Percentiles rank a stretch among this genome's conserved stretches.
Conservation (phyloP, 2,888 invertebrate genomes). For the Andrena bicolor region DNA sequence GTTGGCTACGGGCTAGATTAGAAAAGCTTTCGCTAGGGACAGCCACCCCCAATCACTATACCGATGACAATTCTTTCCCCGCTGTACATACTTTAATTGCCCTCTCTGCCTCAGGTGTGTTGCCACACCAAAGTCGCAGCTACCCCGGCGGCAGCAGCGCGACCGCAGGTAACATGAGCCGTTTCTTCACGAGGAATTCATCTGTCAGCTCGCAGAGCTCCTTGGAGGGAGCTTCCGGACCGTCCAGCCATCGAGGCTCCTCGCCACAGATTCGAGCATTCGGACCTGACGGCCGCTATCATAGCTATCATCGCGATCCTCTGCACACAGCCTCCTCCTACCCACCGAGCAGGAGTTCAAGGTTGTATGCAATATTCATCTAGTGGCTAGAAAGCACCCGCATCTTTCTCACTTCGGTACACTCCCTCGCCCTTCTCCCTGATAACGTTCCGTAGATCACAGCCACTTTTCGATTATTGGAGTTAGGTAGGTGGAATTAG, state of each 20-base stretch:
- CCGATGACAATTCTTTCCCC: conserved; percentile 25
- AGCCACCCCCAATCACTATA: conserved; percentile 7
- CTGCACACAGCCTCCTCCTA: conserved; percentile 81
- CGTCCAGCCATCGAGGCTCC: conserved; percentile 90
- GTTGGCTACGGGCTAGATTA: conserved; percentile 6
- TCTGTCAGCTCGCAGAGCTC: conserved; percentile 94
- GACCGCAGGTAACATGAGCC: conserved; percentile 41
- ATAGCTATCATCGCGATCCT: conserved; percentile 76
- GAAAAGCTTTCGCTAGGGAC: conserved; percentile 27
- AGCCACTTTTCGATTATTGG: too few relatives aligned
- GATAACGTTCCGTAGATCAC: neutral
- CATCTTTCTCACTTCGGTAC: neutral
- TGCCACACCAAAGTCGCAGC: conserved; percentile 89
- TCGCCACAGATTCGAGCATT: conserved; percentile 94
- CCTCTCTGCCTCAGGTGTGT: conserved; percentile 49
- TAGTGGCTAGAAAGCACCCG: neutral
- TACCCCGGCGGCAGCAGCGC: conserved; percentile 85
- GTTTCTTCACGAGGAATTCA: conserved; percentile 89
- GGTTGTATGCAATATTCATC: conserved; percentile 65
- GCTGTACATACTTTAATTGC: conserved; percentile 30
- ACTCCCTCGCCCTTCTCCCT: neutral
- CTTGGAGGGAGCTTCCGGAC: conserved; percentile 88
- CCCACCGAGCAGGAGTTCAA: conserved; percentile 80
- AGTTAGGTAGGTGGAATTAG: too few relatives aligned
- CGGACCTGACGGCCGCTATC: conserved; percentile 91